Evolutionary conservation across 2,888 invertebrate species (phyloP).

Genomic region (Trichogramma evanescens): DNA sequence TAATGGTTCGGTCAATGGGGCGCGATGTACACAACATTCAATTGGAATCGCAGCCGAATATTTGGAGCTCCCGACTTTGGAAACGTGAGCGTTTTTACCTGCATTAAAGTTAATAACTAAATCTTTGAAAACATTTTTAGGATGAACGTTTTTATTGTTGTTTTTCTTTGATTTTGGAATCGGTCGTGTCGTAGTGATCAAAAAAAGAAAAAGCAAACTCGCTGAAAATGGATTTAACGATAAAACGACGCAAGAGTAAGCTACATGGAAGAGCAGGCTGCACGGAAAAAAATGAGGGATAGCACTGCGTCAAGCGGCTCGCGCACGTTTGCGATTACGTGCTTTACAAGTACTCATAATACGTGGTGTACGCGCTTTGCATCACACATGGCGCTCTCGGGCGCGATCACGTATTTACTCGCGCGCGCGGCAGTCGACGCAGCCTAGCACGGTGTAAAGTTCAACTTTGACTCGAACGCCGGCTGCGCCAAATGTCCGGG

Average conservation of each 20-base stretch:
- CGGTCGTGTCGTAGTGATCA: too few relatives aligned
- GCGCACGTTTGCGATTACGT: conserved; percentile 28
- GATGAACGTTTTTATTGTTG: too few relatives aligned
- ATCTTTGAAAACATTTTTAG: too few relatives aligned
- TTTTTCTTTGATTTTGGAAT: too few relatives aligned
- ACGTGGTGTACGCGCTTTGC: conserved; percentile 33
- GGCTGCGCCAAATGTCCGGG: conserved; percentile 44
- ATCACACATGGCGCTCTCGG: conserved; percentile 37
- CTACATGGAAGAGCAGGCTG: neutral
- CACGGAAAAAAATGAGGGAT: neutral
- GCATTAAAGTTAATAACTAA: too few relatives aligned
- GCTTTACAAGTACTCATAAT: conserved; percentile 36
- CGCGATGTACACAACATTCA: too few relatives aligned
- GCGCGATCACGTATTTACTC: conserved; percentile 33
- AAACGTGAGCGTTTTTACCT: too few relatives aligned
- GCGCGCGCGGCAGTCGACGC: conserved; percentile 8
- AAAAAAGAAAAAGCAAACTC: too few relatives aligned
- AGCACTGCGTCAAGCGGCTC: neutral
- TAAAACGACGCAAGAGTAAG: too few relatives aligned
- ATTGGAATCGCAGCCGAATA: too few relatives aligned
- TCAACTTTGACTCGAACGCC: conserved; percentile 43
- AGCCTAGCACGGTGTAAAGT: conserved; percentile 37
- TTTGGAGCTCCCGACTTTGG: too few relatives aligned
- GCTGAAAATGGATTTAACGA: too few relatives aligned
- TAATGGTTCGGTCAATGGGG: neutral